phyloP scores from a whole-genome alignment of 1,140 invertebrate species.

The Neodiprion fabricii region DNA sequence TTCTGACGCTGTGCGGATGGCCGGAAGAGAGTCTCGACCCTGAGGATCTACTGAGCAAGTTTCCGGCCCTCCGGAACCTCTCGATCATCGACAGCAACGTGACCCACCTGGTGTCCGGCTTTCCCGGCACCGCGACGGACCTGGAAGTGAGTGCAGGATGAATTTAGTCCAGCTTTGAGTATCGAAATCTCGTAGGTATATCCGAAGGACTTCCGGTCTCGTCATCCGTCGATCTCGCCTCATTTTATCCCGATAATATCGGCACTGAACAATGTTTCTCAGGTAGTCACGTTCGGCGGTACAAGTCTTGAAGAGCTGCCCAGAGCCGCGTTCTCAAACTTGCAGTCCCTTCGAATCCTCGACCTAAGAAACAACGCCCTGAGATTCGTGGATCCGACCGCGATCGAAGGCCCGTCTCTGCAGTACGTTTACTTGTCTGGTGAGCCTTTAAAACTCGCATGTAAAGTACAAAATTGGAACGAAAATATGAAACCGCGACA shows the following conservation, averaged over 20 bases:
- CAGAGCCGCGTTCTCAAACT: constrained; percentile 47
- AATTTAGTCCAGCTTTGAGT: background rate
- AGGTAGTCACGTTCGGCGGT: constrained; percentile 56
- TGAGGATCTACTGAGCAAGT: constrained; percentile 38
- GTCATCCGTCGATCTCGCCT: constrained; percentile 14
- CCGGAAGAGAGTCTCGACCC: constrained; percentile 43
- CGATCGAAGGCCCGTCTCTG: constrained; percentile 47
- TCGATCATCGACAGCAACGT: constrained; percentile 53
- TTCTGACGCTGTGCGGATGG: constrained; percentile 47
- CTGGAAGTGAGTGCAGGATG: constrained; percentile 44
- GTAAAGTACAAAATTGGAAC: background rate
- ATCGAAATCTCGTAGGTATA: constrained; percentile 19
- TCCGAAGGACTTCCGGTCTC: background rate
- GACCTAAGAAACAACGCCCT: constrained; percentile 63
- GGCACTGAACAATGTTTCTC: background rate
- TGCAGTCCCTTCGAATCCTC: constrained; percentile 47
- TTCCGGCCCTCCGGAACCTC: constrained; percentile 47
- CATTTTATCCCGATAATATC: background rate
- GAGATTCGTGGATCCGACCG: constrained; percentile 46
- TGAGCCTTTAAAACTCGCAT: constrained; percentile 28
- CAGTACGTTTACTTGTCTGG: constrained; percentile 55
- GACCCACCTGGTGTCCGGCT: constrained; percentile 45
- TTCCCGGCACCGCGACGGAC: constrained; percentile 47
- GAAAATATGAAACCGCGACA: background rate
- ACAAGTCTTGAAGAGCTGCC: constrained; percentile 54